Base-by-base conservation (phyloP, 2,797 vertebrate species). In the Anas georgica region DNA sequence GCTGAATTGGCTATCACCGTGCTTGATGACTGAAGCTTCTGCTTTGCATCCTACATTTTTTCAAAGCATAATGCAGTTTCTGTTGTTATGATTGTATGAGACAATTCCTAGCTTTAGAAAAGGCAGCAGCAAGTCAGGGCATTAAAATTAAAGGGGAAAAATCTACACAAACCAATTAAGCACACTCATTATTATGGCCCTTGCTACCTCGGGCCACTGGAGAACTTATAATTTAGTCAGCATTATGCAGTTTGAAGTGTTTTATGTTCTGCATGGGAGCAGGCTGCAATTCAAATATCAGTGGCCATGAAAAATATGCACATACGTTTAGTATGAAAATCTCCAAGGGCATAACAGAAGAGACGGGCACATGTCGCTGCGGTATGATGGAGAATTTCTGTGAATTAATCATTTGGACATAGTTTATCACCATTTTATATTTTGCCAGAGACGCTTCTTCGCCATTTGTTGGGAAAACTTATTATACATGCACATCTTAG, bases 241-340 rank as follows among this genome's bases (percentile, higher is more conserved):
- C 98, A 99, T 99, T 99, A 99, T 99, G 98, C 99, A 98, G 98
- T 98, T 98, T 98, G 98, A 98, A 99, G 98, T 98, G 99, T 99
- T 99, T 99, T 98, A 99, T 99, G 98, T 99, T 98, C 98, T 98
- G 97, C 98, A 98, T 98, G 97, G 98, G 97, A 97, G 97, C 96
- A 96, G 96, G 97, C 98, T 98, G 98, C 98, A 99, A 99, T 99
- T 99, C 98, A 98, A 99, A 98, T 99, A 98, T 98, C 98, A 98
- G 98, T 98, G 98, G 98, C 98, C 98, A 98, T 99, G 98, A 99
- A 99, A 99, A 99, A 99, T 99, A 99, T 99, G 99, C 99, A 99
- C 99, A 99, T 99, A 99, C 97, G 98, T 99, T 99, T 99, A 99
- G 98, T 97, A 98, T 98, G 98, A 98, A 98, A 99, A 98, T 98